Percentiles rank a stretch among this genome's conserved stretches.
These are phyloP conservation scores for Pseudotriccus pelzelni DNA, from an alignment of 2,797 vertebrate genomes.

Conservation along the genomic window DNA sequence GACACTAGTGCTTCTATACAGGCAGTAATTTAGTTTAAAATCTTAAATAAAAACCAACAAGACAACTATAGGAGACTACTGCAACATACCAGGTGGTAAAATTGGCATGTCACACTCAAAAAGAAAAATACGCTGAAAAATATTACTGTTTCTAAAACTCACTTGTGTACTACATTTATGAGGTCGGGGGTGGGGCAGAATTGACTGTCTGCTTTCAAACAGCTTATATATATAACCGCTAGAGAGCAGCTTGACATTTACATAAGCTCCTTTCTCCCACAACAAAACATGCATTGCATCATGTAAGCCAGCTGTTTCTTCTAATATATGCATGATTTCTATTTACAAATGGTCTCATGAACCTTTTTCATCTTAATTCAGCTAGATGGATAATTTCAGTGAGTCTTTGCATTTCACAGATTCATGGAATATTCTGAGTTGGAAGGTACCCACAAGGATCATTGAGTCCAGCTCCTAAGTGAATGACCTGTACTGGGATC, in stretches of 20 bases:
- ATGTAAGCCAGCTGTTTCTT: background rate
- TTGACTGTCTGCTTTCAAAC: background rate
- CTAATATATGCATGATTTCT: background rate
- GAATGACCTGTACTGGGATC: background rate
- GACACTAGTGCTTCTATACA: background rate
- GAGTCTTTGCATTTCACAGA: background rate
- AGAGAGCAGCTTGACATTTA: slow-evolving; percentile 13
- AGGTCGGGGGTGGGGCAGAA: background rate
- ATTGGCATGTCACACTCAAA: background rate
- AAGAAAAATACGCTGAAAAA: background rate
- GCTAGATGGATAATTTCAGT: background rate
- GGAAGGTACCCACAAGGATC: background rate
- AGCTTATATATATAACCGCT: background rate
- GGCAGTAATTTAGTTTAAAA: background rate
- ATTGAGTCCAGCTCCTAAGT: background rate
- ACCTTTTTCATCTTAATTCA: background rate
- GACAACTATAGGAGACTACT: background rate
- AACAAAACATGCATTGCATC: background rate
- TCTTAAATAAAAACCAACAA: background rate
- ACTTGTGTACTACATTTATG: background rate
- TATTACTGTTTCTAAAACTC: background rate
- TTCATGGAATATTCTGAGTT: background rate
- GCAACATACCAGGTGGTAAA: background rate
- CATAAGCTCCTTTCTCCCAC: background rate
- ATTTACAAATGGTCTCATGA: background rate